phyloP scores from a whole-genome alignment of 2,888 invertebrate genomes.

The Lobophora halterata region DNA sequence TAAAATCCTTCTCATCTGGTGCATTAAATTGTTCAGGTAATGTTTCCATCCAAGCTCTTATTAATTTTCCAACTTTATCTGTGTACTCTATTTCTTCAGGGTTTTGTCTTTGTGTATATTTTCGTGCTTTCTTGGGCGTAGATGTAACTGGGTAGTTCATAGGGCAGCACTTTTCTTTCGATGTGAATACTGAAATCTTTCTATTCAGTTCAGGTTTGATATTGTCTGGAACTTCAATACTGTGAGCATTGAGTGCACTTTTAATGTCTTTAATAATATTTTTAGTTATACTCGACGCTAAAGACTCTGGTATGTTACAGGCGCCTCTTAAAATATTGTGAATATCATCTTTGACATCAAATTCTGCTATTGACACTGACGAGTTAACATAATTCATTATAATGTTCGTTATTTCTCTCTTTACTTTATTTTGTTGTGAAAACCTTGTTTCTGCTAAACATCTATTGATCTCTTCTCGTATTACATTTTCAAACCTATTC shows the following conservation, averaged over 20 bases:
- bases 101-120: slow-evolving; percentile 35
- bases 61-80: slow-evolving; percentile 32
- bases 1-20: slow-evolving; percentile 39
- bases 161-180: slow-evolving; percentile 23
- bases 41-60: slow-evolving; percentile 45
- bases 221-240: neutral
- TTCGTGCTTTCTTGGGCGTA: slow-evolving; percentile 38
- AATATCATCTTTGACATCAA: slow-evolving; percentile 21
- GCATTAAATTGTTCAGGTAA: slow-evolving; percentile 38
- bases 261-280: slow-evolving; percentile 13
- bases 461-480: slow-evolving; percentile 12
- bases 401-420: slow-evolving; percentile 11
- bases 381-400: slow-evolving; percentile 14
- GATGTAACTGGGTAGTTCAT: slow-evolving; percentile 35
- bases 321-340: slow-evolving; percentile 19
- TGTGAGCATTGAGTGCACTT: slow-evolving; percentile 3
- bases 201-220: slow-evolving; percentile 15
- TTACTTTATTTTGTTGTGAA: slow-evolving; percentile 7
- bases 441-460: slow-evolving; percentile 15
- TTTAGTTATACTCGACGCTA: slow-evolving; percentile 26
- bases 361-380: slow-evolving; percentile 8
- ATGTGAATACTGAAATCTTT: slow-evolving; percentile 38
- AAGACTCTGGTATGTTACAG: slow-evolving; percentile 22
- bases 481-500: slow-evolving; percentile 5
- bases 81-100: slow-evolving; percentile 41